These are phyloP conservation scores for Drosophila phalerata DNA, from an alignment of 2,888 invertebrate genomes.

Conservation along the genomic window DNA sequence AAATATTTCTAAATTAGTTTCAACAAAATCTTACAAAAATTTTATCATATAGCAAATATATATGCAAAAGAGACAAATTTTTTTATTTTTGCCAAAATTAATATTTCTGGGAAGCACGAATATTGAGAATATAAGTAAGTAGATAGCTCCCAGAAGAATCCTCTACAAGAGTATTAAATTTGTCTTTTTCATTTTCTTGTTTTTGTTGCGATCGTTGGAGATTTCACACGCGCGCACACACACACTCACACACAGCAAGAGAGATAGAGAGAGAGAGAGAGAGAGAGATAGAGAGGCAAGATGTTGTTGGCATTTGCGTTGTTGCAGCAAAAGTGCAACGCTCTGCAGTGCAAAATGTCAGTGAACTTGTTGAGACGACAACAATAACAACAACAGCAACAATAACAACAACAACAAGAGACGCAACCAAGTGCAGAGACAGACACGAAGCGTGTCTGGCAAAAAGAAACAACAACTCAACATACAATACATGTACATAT, in stretches of 20 bases:
- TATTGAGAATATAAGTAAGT: not conserved
- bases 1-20: not conserved
- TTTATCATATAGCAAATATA: not conserved
- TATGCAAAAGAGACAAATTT: not conserved
- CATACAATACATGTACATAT: conserved; percentile 1
- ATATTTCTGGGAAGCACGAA: not conserved
- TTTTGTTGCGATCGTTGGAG: conserved; percentile 22
- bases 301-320: conserved; percentile 30
- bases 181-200: not conserved
- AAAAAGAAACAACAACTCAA: conserved; percentile 30
- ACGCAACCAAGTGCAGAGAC: conserved; percentile 25
- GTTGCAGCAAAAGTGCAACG: conserved; percentile 81
- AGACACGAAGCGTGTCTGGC: conserved; percentile 58
- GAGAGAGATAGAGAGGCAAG: not conserved
- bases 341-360: conserved; percentile 82
- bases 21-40: not conserved
- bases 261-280: too few relatives aligned
- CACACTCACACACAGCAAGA: not conserved
- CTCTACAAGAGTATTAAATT: not conserved
- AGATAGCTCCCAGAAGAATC: not conserved
- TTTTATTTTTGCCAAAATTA: not conserved
- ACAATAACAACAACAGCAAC: conserved; percentile 35
- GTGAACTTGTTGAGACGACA: conserved; percentile 73
- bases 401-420: conserved; percentile 15
- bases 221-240: conserved; percentile 39